phyloP scores from a whole-genome alignment of 2,888 invertebrate genomes.

The Matsumyia berberina region DNA sequence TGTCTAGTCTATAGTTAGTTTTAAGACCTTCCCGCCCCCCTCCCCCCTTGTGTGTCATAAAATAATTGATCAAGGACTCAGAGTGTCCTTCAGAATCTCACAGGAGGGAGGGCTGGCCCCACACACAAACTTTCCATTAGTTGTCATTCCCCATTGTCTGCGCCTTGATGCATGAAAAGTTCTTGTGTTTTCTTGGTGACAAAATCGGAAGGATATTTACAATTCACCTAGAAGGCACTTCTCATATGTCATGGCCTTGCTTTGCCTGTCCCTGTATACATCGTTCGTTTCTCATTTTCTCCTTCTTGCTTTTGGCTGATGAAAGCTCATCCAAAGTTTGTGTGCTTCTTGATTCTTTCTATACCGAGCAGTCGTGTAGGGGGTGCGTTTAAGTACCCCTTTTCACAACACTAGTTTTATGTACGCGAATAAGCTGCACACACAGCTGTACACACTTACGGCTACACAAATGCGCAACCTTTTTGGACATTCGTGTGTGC shows the following conservation, averaged over 20 bases:
- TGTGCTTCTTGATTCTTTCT: conserved; percentile 13
- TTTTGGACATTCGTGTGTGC: neutral
- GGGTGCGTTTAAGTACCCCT: conserved; percentile 39
- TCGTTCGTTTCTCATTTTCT: neutral
- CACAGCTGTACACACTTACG: conserved; percentile 12
- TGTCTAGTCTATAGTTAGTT: no score
- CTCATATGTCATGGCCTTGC: conserved; percentile 44
- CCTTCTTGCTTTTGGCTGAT: neutral
- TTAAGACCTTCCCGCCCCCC: no score
- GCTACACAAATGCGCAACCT: conserved; percentile 15
- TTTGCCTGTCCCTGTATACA: conserved; percentile 14
- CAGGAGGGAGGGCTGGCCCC: no score
- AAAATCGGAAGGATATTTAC: conserved; percentile 31
- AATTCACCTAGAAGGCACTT: conserved; percentile 46
- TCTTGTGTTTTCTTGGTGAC: neutral
- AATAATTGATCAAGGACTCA: no score
- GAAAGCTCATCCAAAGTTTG: conserved; percentile 46
- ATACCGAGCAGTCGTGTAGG: conserved; percentile 29
- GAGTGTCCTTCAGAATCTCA: no score
- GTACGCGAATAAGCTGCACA: conserved; percentile 18
- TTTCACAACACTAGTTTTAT: conserved; percentile 23
- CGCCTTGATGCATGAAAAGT: neutral
- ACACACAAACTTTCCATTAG: no score
- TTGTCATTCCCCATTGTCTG: no score
- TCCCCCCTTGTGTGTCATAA: no score